Percentiles rank a stretch among this genome's conserved stretches.
Conservation (phyloP, 2,797 vertebrate species). For the Sarcophilus harrisii region DNA sequence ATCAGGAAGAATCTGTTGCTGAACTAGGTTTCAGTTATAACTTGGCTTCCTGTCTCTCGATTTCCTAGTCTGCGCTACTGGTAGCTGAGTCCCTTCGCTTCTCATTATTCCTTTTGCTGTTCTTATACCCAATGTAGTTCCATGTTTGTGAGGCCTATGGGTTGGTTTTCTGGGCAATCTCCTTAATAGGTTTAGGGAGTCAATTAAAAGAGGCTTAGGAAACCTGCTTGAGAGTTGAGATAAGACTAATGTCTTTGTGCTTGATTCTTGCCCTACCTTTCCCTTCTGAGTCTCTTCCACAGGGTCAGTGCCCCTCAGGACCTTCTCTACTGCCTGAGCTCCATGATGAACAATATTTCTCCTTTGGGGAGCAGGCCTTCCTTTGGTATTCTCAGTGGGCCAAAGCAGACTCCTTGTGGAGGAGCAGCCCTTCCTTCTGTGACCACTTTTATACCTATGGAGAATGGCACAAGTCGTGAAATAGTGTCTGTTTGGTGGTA, state of each 20-base stretch:
- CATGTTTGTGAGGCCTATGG: background rate
- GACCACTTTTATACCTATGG: constrained; percentile 52
- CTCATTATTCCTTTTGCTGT: background rate
- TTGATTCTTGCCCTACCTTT: background rate
- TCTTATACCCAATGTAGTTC: background rate
- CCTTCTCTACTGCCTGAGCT: background rate
- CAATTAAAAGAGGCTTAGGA: background rate
- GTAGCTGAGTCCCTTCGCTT: background rate
- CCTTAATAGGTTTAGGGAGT: background rate
- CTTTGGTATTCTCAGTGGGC: background rate
- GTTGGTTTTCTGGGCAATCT: background rate
- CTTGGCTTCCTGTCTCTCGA: background rate
- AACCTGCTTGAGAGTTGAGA: background rate
- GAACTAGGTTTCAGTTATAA: background rate
- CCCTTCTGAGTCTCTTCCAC: background rate
- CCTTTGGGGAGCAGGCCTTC: background rate
- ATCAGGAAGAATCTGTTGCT: background rate
- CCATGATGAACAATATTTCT: background rate
- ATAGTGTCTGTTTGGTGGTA: constrained; percentile 55
- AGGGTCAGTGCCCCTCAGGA: background rate
- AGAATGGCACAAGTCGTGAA: constrained; percentile 38
- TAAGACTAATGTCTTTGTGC: background rate
- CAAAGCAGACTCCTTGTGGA: background rate
- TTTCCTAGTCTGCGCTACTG: background rate
- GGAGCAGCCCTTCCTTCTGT: background rate